phyloP scores from a whole-genome alignment of 1,140 invertebrate species.

The Dreissena rostriformis region DNA sequence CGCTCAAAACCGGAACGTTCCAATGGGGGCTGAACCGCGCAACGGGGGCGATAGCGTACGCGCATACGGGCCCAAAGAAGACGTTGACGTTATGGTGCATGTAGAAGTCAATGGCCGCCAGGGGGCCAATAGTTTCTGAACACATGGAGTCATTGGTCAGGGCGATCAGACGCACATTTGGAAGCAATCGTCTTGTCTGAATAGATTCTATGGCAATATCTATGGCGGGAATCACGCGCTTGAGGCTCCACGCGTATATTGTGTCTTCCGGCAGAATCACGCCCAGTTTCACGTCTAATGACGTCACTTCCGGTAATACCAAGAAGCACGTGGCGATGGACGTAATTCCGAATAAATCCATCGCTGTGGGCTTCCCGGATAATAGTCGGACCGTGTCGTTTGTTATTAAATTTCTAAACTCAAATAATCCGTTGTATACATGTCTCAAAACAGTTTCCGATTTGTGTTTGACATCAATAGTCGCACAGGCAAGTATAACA shows the following conservation, averaged over 20 bases:
- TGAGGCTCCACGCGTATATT: constrained; percentile 60
- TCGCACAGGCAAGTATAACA: too few relatives aligned
- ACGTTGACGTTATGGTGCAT: constrained; percentile 84
- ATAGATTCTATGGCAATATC: constrained; percentile 67
- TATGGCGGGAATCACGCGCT: constrained; percentile 70
- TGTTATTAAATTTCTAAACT: too few relatives aligned
- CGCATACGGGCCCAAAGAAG: constrained; percentile 94
- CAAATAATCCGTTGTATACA: too few relatives aligned
- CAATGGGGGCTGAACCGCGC: constrained; percentile 91
- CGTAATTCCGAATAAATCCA: too few relatives aligned
- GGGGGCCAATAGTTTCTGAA: constrained; percentile 71
- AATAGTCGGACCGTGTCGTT: too few relatives aligned
- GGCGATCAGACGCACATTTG: constrained; percentile 57
- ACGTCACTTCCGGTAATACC: not conserved
- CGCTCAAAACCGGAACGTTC: constrained; percentile 93
- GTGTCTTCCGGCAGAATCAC: constrained; percentile 63
- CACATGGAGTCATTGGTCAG: constrained; percentile 71
- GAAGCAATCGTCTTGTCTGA: constrained; percentile 49
- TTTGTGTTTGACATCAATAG: too few relatives aligned
- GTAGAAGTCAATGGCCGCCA: constrained; percentile 76
- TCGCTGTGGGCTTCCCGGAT: too few relatives aligned
- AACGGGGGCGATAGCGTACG: constrained; percentile 95
- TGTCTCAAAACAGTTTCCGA: too few relatives aligned
- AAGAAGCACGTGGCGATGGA: too few relatives aligned
- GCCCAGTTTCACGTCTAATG: constrained; percentile 62